Evolutionary conservation across 1,140 invertebrate species (phyloP).

Genomic region (Apis florea): DNA sequence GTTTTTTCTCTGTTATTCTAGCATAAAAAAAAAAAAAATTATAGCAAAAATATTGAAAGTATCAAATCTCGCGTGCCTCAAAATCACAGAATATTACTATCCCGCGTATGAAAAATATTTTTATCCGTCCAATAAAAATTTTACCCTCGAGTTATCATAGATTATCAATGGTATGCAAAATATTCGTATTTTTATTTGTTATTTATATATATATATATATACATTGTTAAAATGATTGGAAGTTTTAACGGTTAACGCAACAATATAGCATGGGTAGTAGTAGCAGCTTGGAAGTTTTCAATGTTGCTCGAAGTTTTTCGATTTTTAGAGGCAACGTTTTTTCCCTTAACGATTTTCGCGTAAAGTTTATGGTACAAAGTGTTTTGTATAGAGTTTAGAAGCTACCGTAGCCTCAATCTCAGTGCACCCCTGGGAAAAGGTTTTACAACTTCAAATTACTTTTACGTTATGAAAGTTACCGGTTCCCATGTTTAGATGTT

Average conservation of each 20-base stretch:
- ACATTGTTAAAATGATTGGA: neutral
- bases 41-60: too few relatives aligned
- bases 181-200: too few relatives aligned
- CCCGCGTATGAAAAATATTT: too few relatives aligned
- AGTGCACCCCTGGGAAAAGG: conserved; percentile 2
- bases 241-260: neutral
- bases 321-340: conserved; percentile 11
- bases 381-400: conserved; percentile 14
- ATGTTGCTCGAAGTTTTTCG: conserved; percentile 31
- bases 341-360: conserved; percentile 28
- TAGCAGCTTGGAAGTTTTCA: conserved; percentile 13
- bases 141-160: too few relatives aligned
- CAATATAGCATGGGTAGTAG: too few relatives aligned
- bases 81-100: too few relatives aligned
- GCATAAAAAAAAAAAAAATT: too few relatives aligned
- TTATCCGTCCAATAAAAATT: too few relatives aligned
- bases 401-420: conserved; percentile 23
- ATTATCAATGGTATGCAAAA: too few relatives aligned
- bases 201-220: too few relatives aligned
- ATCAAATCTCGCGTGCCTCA: too few relatives aligned
- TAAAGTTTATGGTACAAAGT: conserved; percentile 27
- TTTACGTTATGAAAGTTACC: conserved; percentile 28
- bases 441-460: conserved; percentile 36
- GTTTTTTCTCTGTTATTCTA: too few relatives aligned
- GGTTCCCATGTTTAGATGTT: neutral